Evolutionary conservation across 2,113 vertebrate species (phyloP).

Genomic region (Lagopus muta): DNA sequence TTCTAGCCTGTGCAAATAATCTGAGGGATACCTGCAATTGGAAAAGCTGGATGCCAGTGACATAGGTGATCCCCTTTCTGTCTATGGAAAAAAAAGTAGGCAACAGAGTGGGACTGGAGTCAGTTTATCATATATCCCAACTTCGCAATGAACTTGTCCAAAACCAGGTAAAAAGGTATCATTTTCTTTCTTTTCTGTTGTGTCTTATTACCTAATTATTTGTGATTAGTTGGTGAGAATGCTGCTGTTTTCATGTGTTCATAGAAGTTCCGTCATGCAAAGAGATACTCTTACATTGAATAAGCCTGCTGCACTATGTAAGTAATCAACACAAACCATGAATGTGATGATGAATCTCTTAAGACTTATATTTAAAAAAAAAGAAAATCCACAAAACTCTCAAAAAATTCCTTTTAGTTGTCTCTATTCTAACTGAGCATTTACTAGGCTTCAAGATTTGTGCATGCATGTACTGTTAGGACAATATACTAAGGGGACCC

Average conservation of each 20-base stretch:
- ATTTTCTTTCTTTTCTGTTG: not conserved
- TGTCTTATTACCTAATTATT: not conserved
- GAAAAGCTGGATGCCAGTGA: not conserved
- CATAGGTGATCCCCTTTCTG: not conserved
- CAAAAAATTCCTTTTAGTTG: not conserved
- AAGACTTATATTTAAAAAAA: not conserved
- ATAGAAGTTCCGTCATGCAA: not conserved
- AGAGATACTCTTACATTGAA: not conserved
- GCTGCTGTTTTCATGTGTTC: not conserved
- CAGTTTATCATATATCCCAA: not conserved
- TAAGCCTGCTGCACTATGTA: not conserved
- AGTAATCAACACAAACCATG: not conserved
- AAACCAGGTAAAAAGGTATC: not conserved
- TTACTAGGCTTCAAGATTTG: not conserved
- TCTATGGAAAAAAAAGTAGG: not conserved
- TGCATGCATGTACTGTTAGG: not conserved
- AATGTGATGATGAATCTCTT: not conserved
- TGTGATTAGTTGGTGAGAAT: not conserved
- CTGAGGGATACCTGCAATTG: not conserved
- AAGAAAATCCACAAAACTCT: not conserved
- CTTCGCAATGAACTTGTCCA: not conserved
- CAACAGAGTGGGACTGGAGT: not conserved
- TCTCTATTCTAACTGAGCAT: not conserved
- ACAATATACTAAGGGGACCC: not conserved
- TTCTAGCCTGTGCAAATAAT: not conserved